Base-by-base conservation (phyloP, 2,797 vertebrate genomes). In the Thamnophis elegans region DNA sequence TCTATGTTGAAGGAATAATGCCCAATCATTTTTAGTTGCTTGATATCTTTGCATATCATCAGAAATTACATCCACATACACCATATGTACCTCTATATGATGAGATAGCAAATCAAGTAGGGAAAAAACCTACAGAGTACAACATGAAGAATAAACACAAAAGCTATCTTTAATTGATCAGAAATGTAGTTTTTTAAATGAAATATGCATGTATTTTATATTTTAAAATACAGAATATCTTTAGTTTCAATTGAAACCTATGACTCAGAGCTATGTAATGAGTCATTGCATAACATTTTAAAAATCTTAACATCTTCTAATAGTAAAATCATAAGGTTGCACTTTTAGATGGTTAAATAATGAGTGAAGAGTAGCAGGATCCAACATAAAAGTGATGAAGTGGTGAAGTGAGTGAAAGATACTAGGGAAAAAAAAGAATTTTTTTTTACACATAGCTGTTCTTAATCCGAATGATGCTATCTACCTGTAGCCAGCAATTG, bases 191-290 rank as follows among this genome's bases (percentile, higher is more conserved):
- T 94, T 58, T 53, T 36, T 16, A 1, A 8, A 42, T 94, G 53
- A 90, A 94, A 94, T 89, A 56, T 32, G n/a, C 9, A 73, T 0
- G 0, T 16, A 85, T 28, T 91, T 88, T 47, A 51, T 78, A 78
- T 47, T 32, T 93, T 85, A 58, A 93, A 53, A 28, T 53, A 60
- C 42, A 87, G 32, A 65, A 26, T 68, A 91, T 85, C 56, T 5
- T 42, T 89, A 26, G 65, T 86, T 92, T 96, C 95, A 87, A 92
- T 78, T 95, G 91, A n/a, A 58, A 65, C 91, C 32, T 55, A 0
- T 22, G 32, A 20, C 90, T 95, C n/a, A 59, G 86, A 18, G 13
- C 92, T 78, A 55, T 89, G n/a, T 5, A 56, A 9, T 91, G 16
- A 93, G 92, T 94, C 88, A 25, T 95, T 91, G 25, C 0, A 88